Percentiles rank a stretch among this genome's conserved stretches.
Evolutionary conservation across 2,888 invertebrate genomes (phyloP).

Genomic region (Atethmia centrago): DNA sequence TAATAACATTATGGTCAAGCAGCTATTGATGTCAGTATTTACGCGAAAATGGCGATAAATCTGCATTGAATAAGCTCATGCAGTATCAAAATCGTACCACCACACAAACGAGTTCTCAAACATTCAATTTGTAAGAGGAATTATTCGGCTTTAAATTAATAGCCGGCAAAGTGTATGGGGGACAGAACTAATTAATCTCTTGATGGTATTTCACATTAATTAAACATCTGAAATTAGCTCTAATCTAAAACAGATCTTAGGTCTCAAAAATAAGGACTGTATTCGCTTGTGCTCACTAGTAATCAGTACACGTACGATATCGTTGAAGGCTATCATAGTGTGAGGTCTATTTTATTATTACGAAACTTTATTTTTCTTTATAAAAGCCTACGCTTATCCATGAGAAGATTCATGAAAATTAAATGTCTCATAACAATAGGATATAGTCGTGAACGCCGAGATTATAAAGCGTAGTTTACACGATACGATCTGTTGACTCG

Average conservation of each 20-base stretch:
- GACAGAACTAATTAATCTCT: constrained; percentile 88
- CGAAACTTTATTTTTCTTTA: constrained; percentile 71
- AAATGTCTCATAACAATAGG: constrained; percentile 83
- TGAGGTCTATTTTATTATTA: constrained; percentile 82
- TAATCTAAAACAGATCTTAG: constrained; percentile 60
- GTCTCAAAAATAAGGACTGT: constrained; percentile 42
- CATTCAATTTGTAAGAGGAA: constrained; percentile 84
- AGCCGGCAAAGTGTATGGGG: constrained; percentile 83
- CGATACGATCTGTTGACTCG: constrained; percentile 83
- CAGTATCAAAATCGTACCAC: constrained; percentile 75
- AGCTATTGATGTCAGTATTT: constrained; percentile 76
- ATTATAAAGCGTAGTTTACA: constrained; percentile 85
- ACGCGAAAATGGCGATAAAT: constrained; percentile 79
- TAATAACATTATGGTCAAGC: constrained; percentile 74
- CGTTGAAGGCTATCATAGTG: constrained; percentile 80
- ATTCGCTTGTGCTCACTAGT: constrained; percentile 54
- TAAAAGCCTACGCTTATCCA: constrained; percentile 69
- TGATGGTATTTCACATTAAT: constrained; percentile 84
- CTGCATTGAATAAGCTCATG: constrained; percentile 77
- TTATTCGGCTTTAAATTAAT: constrained; percentile 85
- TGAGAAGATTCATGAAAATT: constrained; percentile 83
- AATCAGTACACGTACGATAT: constrained; percentile 66
- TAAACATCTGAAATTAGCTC: constrained; percentile 70
- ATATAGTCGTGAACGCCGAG: constrained; percentile 79
- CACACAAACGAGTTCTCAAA: constrained; percentile 79